These are phyloP conservation scores for Cephus spinipes DNA, from an alignment of 2,888 invertebrate genomes.

Conservation along the genomic window DNA sequence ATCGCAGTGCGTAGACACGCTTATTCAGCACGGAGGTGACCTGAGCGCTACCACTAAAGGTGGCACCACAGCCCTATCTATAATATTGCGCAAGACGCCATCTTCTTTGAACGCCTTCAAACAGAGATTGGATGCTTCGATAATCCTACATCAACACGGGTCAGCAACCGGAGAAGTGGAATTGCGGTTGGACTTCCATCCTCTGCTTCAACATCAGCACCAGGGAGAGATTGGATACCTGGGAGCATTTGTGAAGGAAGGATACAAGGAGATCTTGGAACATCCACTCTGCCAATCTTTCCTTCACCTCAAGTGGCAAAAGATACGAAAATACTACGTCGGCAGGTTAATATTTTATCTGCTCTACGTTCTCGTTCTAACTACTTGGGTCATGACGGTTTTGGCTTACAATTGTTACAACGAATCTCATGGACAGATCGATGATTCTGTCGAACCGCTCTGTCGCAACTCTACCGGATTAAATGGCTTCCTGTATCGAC, in stretches of 20 bases:
- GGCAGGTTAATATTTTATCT: constrained; percentile 83
- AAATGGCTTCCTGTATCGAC: constrained; percentile 79
- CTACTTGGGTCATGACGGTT: constrained; percentile 84
- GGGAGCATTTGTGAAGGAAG: constrained; percentile 89
- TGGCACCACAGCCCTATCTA: constrained; percentile 86
- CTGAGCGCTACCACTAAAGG: constrained; percentile 90
- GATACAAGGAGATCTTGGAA: constrained; percentile 86
- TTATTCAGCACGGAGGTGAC: constrained; percentile 88
- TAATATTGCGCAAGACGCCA: constrained; percentile 88
- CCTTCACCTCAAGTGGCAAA: constrained; percentile 89
- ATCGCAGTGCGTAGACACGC: constrained; percentile 85
- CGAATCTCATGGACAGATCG: constrained; percentile 73
- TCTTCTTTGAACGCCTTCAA: constrained; percentile 86
- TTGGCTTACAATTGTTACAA: constrained; percentile 88
- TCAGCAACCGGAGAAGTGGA: constrained; percentile 84
- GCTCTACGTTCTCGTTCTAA: constrained; percentile 83
- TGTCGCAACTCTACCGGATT: constrained; percentile 81
- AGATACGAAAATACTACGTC: constrained; percentile 88
- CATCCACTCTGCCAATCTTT: constrained; percentile 92
- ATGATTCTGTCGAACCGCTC: constrained; percentile 70
- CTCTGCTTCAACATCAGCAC: constrained; percentile 84
- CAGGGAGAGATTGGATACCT: constrained; percentile 88
- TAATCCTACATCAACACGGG: constrained; percentile 82
- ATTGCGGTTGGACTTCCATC: constrained; percentile 84
- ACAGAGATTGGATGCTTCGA: constrained; percentile 84